phyloP scores from a whole-genome alignment of 1,140 invertebrate species.

The Nasonia giraulti region DNA sequence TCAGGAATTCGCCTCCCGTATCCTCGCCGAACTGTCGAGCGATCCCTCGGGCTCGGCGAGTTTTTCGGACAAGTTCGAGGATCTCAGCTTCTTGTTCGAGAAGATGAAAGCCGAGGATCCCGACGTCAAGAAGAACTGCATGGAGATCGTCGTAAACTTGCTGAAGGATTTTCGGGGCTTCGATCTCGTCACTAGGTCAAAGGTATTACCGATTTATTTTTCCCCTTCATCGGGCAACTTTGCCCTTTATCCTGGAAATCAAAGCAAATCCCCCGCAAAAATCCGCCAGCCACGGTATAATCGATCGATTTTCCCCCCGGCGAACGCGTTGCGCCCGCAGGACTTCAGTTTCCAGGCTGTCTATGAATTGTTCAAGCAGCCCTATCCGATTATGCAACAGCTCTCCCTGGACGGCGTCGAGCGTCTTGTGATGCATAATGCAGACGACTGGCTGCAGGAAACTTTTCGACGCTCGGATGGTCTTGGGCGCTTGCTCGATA shows the following conservation, averaged over 20 bases:
- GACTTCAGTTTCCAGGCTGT: slow-evolving; percentile 60
- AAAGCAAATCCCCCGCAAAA: too few species aligned
- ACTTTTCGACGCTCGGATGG: slow-evolving; percentile 62
- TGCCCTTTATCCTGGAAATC: too few species aligned
- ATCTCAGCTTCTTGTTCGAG: slow-evolving; percentile 53
- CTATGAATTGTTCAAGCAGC: slow-evolving; percentile 60
- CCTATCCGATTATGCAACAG: slow-evolving; percentile 64
- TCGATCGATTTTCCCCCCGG: neutral
- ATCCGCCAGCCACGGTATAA: neutral
- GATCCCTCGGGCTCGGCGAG: slow-evolving; percentile 52
- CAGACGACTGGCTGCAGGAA: slow-evolving; percentile 61
- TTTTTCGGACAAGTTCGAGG: neutral
- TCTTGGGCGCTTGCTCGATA: slow-evolving; percentile 58
- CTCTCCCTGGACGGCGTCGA: slow-evolving; percentile 60
- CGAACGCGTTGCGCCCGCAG: slow-evolving; percentile 50
- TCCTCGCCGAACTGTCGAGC: slow-evolving; percentile 63
- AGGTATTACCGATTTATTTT: slow-evolving; percentile 51
- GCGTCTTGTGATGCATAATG: slow-evolving; percentile 60
- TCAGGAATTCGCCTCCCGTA: slow-evolving; percentile 66
- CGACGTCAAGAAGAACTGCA: slow-evolving; percentile 65
- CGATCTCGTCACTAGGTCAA: slow-evolving; percentile 44
- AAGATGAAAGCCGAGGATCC: slow-evolving; percentile 63
- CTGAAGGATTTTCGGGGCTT: slow-evolving; percentile 60
- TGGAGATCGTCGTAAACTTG: slow-evolving; percentile 66
- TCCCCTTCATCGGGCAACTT: too few species aligned